Evolutionary conservation across 2,797 vertebrate genomes (phyloP).

Genomic region (Danio choprae): DNA sequence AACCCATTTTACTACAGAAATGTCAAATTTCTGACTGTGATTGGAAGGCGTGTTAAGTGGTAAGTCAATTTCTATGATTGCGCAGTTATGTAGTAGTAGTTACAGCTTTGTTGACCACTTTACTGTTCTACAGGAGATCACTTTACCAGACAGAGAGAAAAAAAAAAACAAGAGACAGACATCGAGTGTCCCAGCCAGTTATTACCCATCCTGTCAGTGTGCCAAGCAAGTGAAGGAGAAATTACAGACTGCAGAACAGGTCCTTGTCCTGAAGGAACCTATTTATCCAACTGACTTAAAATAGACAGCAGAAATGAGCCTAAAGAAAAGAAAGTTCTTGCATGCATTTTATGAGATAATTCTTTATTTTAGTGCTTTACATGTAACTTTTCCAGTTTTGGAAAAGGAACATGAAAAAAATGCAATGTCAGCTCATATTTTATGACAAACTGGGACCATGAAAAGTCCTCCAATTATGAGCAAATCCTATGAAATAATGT

Average conservation of each 20-base stretch:
- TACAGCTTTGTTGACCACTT: not conserved
- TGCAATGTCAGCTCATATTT: not conserved
- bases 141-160: conserved; percentile 16
- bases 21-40: conserved; percentile 5
- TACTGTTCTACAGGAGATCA: conserved; percentile 21
- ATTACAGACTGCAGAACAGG: conserved; percentile 44
- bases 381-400: not conserved
- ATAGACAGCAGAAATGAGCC: not conserved
- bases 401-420: not conserved
- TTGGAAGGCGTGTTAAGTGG: not conserved
- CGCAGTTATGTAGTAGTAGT: conserved; percentile 4
- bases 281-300: conserved; percentile 27
- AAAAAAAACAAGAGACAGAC: conserved; percentile 28
- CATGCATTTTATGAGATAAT: not conserved
- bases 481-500: not conserved
- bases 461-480: not conserved
- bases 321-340: conserved; percentile 13
- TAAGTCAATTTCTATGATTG: conserved; percentile 5
- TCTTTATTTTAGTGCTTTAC: not conserved
- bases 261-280: conserved; percentile 7
- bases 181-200: conserved; percentile 7
- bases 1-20: conserved; percentile 9
- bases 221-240: conserved; percentile 34
- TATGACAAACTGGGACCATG: not conserved
- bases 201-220: conserved; percentile 45